Base-by-base conservation (phyloP, 1,140 invertebrate genomes). In the Lepidurus couesii region DNA sequence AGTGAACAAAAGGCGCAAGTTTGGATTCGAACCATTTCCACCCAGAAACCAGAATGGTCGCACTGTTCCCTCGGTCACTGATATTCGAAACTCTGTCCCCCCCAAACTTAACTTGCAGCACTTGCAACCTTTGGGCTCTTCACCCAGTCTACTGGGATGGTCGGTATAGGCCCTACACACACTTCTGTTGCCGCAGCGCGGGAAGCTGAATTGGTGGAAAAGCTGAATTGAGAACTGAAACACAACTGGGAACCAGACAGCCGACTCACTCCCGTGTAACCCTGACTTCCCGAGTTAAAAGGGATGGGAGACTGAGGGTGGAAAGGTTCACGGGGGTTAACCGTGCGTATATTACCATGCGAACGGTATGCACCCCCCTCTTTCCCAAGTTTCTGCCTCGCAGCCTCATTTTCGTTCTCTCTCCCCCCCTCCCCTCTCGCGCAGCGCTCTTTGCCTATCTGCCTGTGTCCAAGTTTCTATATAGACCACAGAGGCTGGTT, bases 341-440 rank as follows among this genome's bases (percentile, higher is more conserved):
- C 74, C 34, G 80, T 47, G 80, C 80, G 75, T 77, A 81, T 75
- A 75, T 75, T 75, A 77, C 53, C 45, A 79, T 78, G 34, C 75
- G 75, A 34, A 73, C 74, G 75, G 78, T 75, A 76, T 77, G 79
- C 42, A 77, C 80, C 75, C 44, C 75, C 78, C 1, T 47, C 44
- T 34, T 42, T 74, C 43, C 43, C 42, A 73, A 81, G 74, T 10
- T 74, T 77, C 8, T 73, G 73, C 53, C 47, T 34, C 11, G 45
- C 44, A 73, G 53, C 75, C 21, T 43, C 53, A 78, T 76, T 42
- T 65, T 53, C 16, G 43, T 45, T 47, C 34, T 65, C 34, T 65
- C 75, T 53, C 73, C 74, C 65, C 43, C 65, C 45, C 47, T 43
- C 47, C 42, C 44, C 44, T 73, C 75, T 53, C 73, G 43, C 7